Evolutionary conservation across 2,113 vertebrate genomes (phyloP), one percentile per base, ranked within the genome.

Genomic region (Ranitomeya variabilis): DNA sequence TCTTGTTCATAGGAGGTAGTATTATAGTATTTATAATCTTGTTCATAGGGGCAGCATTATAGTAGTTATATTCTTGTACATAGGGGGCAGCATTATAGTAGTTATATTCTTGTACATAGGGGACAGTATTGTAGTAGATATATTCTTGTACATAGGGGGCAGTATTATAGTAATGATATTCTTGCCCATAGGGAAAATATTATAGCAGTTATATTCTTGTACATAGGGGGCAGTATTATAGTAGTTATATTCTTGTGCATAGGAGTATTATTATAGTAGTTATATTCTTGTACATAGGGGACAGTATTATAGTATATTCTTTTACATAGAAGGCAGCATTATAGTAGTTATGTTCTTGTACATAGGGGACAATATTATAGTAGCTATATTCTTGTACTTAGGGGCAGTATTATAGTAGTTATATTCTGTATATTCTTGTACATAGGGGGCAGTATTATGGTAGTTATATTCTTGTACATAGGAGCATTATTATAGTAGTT

Each of bases 131-230:
- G 3, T 45, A 45, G 37, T 45, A 45, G 37, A 2, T 45, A 45
- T 45, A 45, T 45, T 45, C 37, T 45, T 45, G 37, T 45, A 45
- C 37, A 45, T 45, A 45, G 3, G 37, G 5, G 37, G n/a, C 37
- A 45, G 37, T 45, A 45, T 31, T 31, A 31, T 31, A 31, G 26
- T 31, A 31, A 2, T 31, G 1, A 31, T 31, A 31, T 31, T 31
- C 26, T 31, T 31, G 26, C 2, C 1, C 26, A 31, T 31, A 71
- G 67, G 67, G 5, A 18, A 3, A 71, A 23, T 71, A 71, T 71
- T 71, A 71, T 71, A 26, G n/a, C 31, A 71, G 67, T 71, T 71
- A 71, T 71, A 71, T 71, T 71, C 67, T 31, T 71, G 67, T 64
- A 64, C 18, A 64, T 64, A 64, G 18, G 62, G 19, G 18, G n/a